A percentile compares a stretch with the other conserved stretches of the same genome.
Evolutionary conservation across 2,797 vertebrate species (phyloP).

Genomic region (Hirundo rustica): DNA sequence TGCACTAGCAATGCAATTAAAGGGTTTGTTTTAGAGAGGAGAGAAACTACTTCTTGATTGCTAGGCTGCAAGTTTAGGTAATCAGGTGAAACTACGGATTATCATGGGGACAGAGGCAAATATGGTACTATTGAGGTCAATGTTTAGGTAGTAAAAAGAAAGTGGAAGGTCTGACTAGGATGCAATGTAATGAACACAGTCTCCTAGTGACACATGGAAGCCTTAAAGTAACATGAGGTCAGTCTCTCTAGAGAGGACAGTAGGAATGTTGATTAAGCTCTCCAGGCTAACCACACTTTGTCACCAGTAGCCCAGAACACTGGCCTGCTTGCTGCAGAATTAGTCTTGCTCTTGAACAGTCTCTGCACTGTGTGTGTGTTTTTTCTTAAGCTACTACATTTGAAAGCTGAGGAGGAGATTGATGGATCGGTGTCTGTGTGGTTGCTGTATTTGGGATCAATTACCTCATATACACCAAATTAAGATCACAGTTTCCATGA

Average conservation of each 20-base stretch:
- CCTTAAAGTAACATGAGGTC: not conserved
- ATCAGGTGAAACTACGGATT: not conserved
- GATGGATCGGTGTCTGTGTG: not conserved
- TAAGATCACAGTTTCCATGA: not conserved
- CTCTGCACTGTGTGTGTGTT: not conserved
- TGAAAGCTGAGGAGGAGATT: not conserved
- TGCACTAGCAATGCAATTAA: not conserved
- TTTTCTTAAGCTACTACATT: not conserved
- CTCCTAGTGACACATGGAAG: not conserved
- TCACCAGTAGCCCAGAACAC: not conserved
- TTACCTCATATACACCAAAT: not conserved
- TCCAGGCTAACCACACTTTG: not conserved
- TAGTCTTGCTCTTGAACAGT: not conserved
- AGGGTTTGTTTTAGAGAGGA: not conserved
- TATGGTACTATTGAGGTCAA: not conserved
- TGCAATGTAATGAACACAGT: not conserved
- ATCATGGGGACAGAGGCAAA: not conserved
- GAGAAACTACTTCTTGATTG: not conserved
- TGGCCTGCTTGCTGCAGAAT: not conserved
- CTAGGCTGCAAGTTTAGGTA: not conserved
- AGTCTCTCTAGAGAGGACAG: not conserved
- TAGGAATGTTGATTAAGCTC: not conserved
- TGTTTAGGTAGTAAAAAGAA: not conserved
- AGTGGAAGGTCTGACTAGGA: not conserved
- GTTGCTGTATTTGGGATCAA: not conserved